Base-by-base conservation (phyloP, 2,888 invertebrate species). In the Apomyelois bistriatella region DNA sequence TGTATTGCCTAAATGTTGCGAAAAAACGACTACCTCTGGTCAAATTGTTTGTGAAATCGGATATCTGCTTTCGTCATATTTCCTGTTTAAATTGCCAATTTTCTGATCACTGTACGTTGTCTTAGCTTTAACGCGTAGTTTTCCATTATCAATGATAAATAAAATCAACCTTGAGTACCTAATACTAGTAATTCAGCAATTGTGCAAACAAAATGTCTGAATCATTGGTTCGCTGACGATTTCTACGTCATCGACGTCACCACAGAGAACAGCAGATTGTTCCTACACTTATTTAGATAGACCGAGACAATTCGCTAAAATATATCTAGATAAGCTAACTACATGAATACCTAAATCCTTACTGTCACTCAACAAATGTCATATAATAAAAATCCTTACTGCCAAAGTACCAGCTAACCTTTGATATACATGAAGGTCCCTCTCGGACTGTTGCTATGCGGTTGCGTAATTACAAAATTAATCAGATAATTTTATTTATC, bases 201-300 rank as follows among this genome's bases (percentile, higher is more conserved):
- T 58, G 57, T 55, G 37, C 54, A 58, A 58, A 61, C 57, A 53
- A 60, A 65, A 65, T 61, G 59, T 61, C 55, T 68, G 69, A 61
- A 64, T 67, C 58, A 63, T 48, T 15, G 15, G 30, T 35, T 32
- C 1, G 48, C 56, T 73, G 70, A 70, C 70, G 68, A 66, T 53
- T 65, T 73, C 66, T 68, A 68, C 79, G 80, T 78, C 36, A 48
- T n/a, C 48, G 37, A 3, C 32, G 16, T 1, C 12, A 35, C 38
- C n/a, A 28, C 30, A 22, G 22, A 2, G 5, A 3, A 46, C 16
- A 30, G 46, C 30, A 46, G 46, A 32, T 5, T 22, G 2, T 5
- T 46, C 17, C 43, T n/a, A 4, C 15, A 8, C 16, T 22, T 22
- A 22, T 22, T 1, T 32, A 32, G 32, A 32, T 32, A 32, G 10